Conservation (phyloP, 2,888 invertebrate species). For the Cepaea hortensis region DNA sequence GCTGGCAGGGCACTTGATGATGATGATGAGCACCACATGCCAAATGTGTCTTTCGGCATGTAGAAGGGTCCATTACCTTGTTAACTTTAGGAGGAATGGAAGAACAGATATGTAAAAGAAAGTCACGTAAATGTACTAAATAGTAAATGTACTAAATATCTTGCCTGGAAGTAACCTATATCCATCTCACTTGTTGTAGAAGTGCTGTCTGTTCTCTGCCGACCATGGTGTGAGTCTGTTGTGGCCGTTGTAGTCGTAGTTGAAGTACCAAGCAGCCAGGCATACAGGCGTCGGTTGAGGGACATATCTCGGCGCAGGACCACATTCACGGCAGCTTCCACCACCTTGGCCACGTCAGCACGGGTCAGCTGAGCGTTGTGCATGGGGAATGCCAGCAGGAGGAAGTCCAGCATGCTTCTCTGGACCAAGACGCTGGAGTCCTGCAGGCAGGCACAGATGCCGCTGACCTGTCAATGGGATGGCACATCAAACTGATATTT, state of each 20-base stretch:
- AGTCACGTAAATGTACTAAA: too few relatives aligned
- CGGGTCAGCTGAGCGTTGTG: slow-evolving; percentile 83
- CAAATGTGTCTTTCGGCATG: too few relatives aligned
- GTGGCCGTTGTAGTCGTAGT: slow-evolving; percentile 26
- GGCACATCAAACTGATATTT: background rate
- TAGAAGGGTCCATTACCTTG: too few relatives aligned
- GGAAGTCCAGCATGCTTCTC: slow-evolving; percentile 88
- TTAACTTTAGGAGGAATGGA: background rate
- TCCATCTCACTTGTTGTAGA: slow-evolving; percentile 65
- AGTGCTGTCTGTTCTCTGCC: slow-evolving; percentile 55
- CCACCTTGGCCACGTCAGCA: slow-evolving; percentile 83
- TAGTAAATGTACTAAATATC: slow-evolving; percentile 67
- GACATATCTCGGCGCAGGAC: slow-evolving; percentile 92
- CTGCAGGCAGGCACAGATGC: slow-evolving; percentile 87
- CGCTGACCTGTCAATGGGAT: slow-evolving; percentile 81
- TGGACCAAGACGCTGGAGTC: slow-evolving; percentile 89
- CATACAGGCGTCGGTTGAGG: slow-evolving; percentile 88
- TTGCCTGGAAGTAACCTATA: slow-evolving; percentile 79
- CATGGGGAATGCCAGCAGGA: slow-evolving; percentile 89
- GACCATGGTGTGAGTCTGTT: slow-evolving; percentile 45
- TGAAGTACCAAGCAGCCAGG: slow-evolving; percentile 85
- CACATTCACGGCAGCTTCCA: slow-evolving; percentile 83
- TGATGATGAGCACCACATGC: too few relatives aligned
- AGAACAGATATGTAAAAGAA: background rate
- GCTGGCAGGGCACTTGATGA: too few relatives aligned